Evolutionary conservation across 2,797 vertebrate genomes (phyloP).

Genomic region (Thripadectes ignobilis): DNA sequence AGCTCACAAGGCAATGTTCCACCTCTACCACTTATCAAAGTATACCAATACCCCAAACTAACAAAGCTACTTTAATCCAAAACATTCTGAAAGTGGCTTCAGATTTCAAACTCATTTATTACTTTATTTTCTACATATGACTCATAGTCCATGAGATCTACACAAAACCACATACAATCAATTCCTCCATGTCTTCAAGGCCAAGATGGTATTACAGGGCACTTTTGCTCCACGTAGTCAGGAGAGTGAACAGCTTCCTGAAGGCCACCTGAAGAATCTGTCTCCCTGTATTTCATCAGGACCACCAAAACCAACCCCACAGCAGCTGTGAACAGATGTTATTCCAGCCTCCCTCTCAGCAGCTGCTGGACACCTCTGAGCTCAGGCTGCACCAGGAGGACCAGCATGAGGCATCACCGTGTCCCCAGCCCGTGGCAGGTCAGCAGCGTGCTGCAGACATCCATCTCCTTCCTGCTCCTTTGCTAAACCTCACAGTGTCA

Average conservation of each 20-base stretch:
- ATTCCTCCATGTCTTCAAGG: not conserved
- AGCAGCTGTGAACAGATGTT: not conserved
- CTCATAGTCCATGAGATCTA: not conserved
- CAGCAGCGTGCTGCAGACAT: not conserved
- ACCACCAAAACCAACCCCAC: rapidly evolving
- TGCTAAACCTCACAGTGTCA: not conserved
- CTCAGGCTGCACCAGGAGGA: rapidly evolving
- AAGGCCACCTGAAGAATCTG: not conserved
- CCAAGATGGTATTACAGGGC: not conserved
- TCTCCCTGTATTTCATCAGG: not conserved
- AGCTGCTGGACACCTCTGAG: not conserved
- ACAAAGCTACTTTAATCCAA: not conserved
- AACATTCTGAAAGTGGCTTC: not conserved
- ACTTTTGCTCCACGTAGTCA: not conserved
- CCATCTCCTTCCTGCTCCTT: not conserved
- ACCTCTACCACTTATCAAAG: not conserved
- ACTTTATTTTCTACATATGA: not conserved
- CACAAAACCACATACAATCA: not conserved
- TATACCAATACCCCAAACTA: not conserved
- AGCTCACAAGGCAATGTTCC: not conserved
- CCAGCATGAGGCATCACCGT: rapidly evolving
- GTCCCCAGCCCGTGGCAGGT: not conserved
- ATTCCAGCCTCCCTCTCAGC: not conserved
- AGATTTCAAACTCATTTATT: not conserved
- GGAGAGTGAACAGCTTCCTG: not conserved